A percentile compares a stretch with the other conserved stretches of the same genome.
Conservation (phyloP, 1,140 invertebrate species). For the Coelopa frigida region DNA sequence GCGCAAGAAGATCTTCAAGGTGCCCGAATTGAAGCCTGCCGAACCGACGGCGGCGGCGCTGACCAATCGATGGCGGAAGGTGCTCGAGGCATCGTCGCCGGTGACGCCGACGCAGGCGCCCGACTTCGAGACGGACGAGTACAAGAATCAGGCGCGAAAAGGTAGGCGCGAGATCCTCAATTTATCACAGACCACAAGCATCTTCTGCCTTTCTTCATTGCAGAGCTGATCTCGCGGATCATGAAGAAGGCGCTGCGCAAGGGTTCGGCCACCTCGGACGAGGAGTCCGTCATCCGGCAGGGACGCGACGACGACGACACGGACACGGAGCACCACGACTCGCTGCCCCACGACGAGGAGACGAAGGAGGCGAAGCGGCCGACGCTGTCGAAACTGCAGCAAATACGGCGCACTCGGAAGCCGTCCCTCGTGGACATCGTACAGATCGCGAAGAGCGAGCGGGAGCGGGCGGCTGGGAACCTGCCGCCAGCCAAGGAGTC, state of each 20-base stretch:
- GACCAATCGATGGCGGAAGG: slow-evolving; percentile 43
- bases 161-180: slow-evolving; percentile 22
- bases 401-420: slow-evolving; percentile 37
- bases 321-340: slow-evolving; percentile 59
- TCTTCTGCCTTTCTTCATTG: neutral
- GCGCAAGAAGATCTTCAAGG: slow-evolving; percentile 84
- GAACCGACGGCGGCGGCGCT: slow-evolving; percentile 44
- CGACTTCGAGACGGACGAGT: slow-evolving; percentile 40
- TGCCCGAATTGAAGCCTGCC: slow-evolving; percentile 56
- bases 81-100: slow-evolving; percentile 40
- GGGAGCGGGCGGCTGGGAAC: slow-evolving; percentile 19
- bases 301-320: slow-evolving; percentile 50
- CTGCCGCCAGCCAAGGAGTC: slow-evolving; percentile 8
- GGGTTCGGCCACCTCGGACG: slow-evolving; percentile 49
- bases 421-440: slow-evolving; percentile 41
- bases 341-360: slow-evolving; percentile 53
- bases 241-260: slow-evolving; percentile 55
- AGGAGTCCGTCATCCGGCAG: slow-evolving; percentile 42
- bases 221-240: slow-evolving; percentile 56
- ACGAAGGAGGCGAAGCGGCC: slow-evolving; percentile 30
- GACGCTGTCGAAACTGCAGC: slow-evolving; percentile 33
- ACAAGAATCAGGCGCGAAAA: slow-evolving; percentile 41
- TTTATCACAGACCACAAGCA: no score
- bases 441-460: slow-evolving; percentile 39
- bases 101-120: slow-evolving; percentile 38